Percentiles rank a stretch among this genome's conserved stretches.
phyloP scores from a whole-genome alignment of 2,797 vertebrate genomes.

The Enteromius trimaculatus region DNA sequence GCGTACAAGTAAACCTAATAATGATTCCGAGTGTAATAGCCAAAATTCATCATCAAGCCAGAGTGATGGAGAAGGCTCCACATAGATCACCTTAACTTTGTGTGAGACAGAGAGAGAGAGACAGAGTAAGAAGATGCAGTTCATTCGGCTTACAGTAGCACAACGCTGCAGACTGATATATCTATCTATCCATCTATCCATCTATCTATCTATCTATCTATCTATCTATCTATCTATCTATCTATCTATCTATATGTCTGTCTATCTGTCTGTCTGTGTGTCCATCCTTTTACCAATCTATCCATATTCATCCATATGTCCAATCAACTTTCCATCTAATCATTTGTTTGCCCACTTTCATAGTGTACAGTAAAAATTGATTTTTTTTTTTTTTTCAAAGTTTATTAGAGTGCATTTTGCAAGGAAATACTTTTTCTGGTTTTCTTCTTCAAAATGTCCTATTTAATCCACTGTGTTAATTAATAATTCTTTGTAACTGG shows the following conservation, averaged over 20 bases:
- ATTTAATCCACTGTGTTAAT: no score
- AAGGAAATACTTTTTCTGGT: no score
- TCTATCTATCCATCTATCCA: background rate
- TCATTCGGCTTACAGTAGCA: background rate
- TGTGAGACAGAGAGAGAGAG: background rate
- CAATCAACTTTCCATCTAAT: no score
- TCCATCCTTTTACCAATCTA: no score
- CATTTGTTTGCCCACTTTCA: no score
- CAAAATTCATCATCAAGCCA: slow-evolving; percentile 70
- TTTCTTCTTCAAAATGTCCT: no score
- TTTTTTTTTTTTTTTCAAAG: no score
- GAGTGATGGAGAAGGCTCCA: slow-evolving; percentile 66
- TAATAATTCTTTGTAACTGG: no score
- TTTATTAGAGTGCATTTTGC: no score
- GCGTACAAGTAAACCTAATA: slow-evolving; percentile 79
- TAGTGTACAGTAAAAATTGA: no score
- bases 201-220: background rate
- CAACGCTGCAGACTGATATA: background rate
- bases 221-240: background rate
- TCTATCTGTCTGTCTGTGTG: background rate
- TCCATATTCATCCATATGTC: no score
- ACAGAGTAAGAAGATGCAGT: background rate
- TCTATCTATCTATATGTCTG: background rate
- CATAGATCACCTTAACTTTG: slow-evolving; percentile 24
- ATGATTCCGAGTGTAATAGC: slow-evolving; percentile 77